Percentiles rank a stretch among this genome's conserved stretches.
phyloP scores from a whole-genome alignment of 2,797 vertebrate species.

The Urocyon cinereoargenteus region DNA sequence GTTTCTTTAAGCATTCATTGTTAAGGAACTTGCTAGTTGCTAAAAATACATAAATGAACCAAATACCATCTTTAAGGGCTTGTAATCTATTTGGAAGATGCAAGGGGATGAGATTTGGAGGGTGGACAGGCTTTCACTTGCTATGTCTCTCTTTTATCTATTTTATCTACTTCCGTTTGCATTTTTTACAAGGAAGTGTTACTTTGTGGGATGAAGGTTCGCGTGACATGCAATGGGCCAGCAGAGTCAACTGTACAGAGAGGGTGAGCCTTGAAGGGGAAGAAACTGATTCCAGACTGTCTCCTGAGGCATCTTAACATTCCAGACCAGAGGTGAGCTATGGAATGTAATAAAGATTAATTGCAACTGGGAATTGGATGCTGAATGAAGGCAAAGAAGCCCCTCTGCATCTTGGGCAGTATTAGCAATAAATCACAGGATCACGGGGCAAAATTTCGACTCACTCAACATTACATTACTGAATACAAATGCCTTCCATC shows the following conservation, averaged over 20 bases:
- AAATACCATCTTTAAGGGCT: background rate
- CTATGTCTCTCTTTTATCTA: background rate
- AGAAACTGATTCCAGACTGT: background rate
- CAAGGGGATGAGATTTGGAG: background rate
- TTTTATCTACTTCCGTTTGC: background rate
- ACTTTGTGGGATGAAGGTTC: background rate
- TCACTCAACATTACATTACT: background rate
- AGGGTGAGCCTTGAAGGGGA: background rate
- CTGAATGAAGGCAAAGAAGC: background rate
- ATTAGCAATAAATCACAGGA: conserved; percentile 42
- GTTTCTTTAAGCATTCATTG: background rate
- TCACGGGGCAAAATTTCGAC: conserved; percentile 26
- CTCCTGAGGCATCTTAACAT: background rate
- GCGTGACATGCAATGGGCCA: background rate
- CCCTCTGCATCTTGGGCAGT: background rate
- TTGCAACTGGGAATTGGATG: background rate
- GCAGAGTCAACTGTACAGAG: background rate
- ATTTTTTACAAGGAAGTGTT: background rate
- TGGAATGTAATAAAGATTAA: conserved; percentile 22
- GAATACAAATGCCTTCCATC: conserved; percentile 46
- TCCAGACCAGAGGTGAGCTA: background rate
- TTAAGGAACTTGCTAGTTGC: background rate
- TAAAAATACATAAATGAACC: background rate
- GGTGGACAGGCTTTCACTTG: background rate
- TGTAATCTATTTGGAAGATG: background rate